Evolutionary conservation across 2,797 vertebrate species (phyloP).

Genomic region (Myotis vivesi): DNA sequence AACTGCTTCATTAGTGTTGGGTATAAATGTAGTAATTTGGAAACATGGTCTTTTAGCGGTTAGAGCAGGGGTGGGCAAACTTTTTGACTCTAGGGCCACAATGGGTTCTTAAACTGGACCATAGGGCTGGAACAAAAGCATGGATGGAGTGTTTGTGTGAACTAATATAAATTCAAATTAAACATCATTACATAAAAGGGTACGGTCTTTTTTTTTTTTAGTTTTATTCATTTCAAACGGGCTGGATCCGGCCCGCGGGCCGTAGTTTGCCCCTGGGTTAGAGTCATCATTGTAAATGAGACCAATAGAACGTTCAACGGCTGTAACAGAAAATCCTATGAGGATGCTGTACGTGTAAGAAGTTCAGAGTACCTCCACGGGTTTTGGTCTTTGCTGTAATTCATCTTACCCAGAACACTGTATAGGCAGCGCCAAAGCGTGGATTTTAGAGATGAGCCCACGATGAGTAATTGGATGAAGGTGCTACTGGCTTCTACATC

Average conservation of each 20-base stretch:
- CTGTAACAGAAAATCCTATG: background rate
- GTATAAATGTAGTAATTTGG: background rate
- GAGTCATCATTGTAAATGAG: constrained; percentile 1
- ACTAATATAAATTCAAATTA: no score
- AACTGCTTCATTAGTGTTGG: background rate
- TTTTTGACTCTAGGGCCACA: no score
- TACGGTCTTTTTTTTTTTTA: no score
- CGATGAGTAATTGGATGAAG: background rate
- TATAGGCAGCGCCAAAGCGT: background rate
- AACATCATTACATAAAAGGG: no score
- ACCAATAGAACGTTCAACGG: background rate
- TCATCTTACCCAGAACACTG: background rate
- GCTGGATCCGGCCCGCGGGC: no score
- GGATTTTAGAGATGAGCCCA: background rate
- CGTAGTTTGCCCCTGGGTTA: background rate
- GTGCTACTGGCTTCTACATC: background rate
- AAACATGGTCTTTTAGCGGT: background rate
- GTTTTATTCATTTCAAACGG: no score
- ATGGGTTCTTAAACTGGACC: no score
- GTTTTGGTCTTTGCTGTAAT: background rate
- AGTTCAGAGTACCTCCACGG: background rate
- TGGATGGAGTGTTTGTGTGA: no score
- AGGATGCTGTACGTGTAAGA: background rate
- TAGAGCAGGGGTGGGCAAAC: background rate
- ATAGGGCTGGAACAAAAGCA: no score